Evolutionary conservation across 2,797 vertebrate genomes (phyloP), one percentile per base, ranked within the genome.

Genomic region (Lacerta viridis): DNA sequence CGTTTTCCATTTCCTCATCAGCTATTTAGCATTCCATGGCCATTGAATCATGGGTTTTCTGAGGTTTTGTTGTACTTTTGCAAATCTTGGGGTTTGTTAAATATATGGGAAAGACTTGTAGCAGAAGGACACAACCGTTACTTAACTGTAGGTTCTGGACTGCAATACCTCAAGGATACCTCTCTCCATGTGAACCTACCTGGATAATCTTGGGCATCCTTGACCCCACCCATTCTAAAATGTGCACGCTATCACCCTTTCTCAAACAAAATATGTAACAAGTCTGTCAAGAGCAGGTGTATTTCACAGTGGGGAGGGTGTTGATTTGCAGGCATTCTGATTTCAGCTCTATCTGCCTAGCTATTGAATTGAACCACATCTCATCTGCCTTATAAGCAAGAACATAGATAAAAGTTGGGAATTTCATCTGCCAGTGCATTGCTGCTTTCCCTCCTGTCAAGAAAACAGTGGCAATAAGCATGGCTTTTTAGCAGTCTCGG

Each of bases 401-500:
- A 86, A 27, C 39, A 79, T n/a, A 13, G 41, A 84, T 69, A 39
- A n/a, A 87, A n/a, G 1, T 33, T 84, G 7, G 29, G 29, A 90
- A 83, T 89, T 83, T 55, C 69, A 88, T 69, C 5, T 61, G 89
- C 1, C 36, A 91, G 43, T 59, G 46, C 23, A 7, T 46, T 86
- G 9, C 64, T 90, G 76, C 25, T 23, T 86, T 85, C 81, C 87
- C 83, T 66, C 17, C 11, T 90, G 3, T 86, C 82, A 85, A 85
- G 36, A 23, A 84, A 89, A 89, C 69, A 66, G 43, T 10, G 90
- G 72, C 0, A 1, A 61, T 90, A 80, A 80, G 39, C 10, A 20
- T 89, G 83, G 75, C 72, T 85, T 84, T 87, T 36, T 18, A 66
- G 39, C 33, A 82, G 36, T 29, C 68, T 92, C 78, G 33, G 18